Conservation (phyloP, 1,140 invertebrate species). For the Scaptomyza pallida region DNA sequence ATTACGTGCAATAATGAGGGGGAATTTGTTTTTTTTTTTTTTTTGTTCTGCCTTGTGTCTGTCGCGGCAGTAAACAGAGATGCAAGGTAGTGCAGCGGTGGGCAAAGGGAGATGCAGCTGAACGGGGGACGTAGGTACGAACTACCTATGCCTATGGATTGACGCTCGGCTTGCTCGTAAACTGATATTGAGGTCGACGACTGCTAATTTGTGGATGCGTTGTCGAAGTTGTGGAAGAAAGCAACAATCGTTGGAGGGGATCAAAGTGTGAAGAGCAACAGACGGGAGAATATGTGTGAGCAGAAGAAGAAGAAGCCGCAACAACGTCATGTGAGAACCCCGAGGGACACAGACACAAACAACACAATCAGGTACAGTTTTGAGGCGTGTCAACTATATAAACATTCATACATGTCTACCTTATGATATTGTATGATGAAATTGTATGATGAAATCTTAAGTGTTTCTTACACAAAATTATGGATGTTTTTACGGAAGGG, state of each 20-base stretch:
- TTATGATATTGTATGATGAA: neutral
- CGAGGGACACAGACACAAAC: conserved; percentile 9
- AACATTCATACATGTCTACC: no score
- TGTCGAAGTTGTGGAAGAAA: conserved; percentile 35
- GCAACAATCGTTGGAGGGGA: conserved; percentile 18
- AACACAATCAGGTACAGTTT: conserved; percentile 59
- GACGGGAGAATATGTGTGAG: conserved; percentile 35
- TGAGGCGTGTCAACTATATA: conserved; percentile 52
- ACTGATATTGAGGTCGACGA: conserved; percentile 81
- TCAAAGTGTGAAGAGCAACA: no score
- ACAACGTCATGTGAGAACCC: conserved; percentile 37
- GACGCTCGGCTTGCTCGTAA: conserved; percentile 59
- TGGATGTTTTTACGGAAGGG: no score
- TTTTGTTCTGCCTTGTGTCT: no score
- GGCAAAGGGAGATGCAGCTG: neutral
- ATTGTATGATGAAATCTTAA: neutral
- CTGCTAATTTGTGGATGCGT: conserved; percentile 75
- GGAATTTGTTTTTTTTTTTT: conserved; percentile 21
- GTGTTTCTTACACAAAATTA: no score
- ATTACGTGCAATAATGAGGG: conserved; percentile 67
- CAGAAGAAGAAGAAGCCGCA: conserved; percentile 36
- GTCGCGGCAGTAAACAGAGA: conserved; percentile 33
- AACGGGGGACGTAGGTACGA: neutral
- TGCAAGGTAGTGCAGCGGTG: neutral
- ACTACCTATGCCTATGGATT: conserved; percentile 41